Evolutionary conservation across 2,888 invertebrate genomes (phyloP).

Genomic region (Caenorhabditis macrosperma): DNA sequence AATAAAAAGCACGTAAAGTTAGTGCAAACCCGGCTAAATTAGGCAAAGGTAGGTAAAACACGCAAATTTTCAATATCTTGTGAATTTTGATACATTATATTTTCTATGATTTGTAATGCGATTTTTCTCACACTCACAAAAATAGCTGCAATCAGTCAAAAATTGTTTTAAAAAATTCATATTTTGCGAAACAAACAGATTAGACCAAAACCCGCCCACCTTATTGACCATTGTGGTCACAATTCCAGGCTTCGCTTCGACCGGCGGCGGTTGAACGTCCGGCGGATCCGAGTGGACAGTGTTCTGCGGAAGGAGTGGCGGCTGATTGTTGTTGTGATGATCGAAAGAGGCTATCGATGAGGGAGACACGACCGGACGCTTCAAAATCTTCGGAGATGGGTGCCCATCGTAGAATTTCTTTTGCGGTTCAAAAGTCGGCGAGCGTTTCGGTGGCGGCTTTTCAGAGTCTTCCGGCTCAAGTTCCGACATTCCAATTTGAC

Average conservation of each 20-base stretch:
- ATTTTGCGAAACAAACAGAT: too few relatives aligned
- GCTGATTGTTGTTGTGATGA: not conserved
- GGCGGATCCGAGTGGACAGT: constrained; percentile 12
- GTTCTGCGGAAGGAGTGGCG: constrained; percentile 24
- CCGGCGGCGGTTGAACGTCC: constrained; percentile 26
- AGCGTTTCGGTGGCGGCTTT: constrained; percentile 1
- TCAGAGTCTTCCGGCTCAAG: constrained; percentile 23
- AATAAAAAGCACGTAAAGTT: too few relatives aligned
- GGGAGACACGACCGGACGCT: constrained; percentile 10
- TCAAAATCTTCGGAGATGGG: constrained; percentile 3
- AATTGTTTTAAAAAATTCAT: too few relatives aligned
- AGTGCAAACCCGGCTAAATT: too few relatives aligned
- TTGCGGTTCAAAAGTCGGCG: not conserved
- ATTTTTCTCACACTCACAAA: too few relatives aligned
- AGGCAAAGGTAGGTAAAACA: too few relatives aligned
- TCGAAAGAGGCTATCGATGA: not conserved
- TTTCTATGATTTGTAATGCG: too few relatives aligned
- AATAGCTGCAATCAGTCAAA: too few relatives aligned
- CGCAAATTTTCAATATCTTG: too few relatives aligned
- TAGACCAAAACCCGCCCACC: not conserved
- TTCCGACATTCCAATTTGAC: constrained; percentile 41
- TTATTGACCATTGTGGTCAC: not conserved
- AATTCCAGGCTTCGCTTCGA: not conserved
- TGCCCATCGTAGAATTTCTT: not conserved
- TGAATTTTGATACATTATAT: too few relatives aligned